A percentile compares a stretch with the other conserved stretches of the same genome.
These are phyloP conservation scores for Lithosia quadra DNA, from an alignment of 2,888 invertebrate genomes.

Conservation along the genomic window DNA sequence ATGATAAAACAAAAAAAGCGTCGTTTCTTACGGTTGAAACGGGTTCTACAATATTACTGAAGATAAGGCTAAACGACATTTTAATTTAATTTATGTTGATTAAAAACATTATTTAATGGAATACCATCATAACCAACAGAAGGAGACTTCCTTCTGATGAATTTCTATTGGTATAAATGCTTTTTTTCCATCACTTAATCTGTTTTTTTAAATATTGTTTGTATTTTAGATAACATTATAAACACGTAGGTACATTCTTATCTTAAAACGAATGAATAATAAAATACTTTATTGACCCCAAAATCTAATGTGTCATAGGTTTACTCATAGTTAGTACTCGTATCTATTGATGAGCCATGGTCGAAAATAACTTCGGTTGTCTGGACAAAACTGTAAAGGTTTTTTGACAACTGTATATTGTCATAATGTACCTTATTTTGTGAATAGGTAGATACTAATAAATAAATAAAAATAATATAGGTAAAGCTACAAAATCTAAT, in stretches of 20 bases:
- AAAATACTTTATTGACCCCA: neutral
- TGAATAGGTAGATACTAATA: no score
- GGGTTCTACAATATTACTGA: neutral
- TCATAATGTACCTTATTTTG: no score
- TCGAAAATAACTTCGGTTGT: no score
- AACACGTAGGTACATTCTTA: neutral
- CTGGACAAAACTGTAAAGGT: no score
- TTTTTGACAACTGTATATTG: no score
- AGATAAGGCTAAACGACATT: neutral
- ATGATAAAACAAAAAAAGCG: neutral
- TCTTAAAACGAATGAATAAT: neutral
- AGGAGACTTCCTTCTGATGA: neutral
- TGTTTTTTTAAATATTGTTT: neutral
- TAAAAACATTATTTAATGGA: neutral
- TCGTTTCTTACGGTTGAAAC: neutral
- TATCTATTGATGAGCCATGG: no score
- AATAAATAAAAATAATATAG: no score
- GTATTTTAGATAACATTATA: neutral
- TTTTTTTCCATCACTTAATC: neutral
- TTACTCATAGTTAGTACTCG: no score
- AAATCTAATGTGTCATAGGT: neutral
- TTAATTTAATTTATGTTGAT: neutral
- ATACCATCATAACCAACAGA: no score
- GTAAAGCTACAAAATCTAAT: no score
- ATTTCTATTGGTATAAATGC: neutral